phyloP scores from a whole-genome alignment of 2,888 invertebrate species.

The Polyploca ridens region DNA sequence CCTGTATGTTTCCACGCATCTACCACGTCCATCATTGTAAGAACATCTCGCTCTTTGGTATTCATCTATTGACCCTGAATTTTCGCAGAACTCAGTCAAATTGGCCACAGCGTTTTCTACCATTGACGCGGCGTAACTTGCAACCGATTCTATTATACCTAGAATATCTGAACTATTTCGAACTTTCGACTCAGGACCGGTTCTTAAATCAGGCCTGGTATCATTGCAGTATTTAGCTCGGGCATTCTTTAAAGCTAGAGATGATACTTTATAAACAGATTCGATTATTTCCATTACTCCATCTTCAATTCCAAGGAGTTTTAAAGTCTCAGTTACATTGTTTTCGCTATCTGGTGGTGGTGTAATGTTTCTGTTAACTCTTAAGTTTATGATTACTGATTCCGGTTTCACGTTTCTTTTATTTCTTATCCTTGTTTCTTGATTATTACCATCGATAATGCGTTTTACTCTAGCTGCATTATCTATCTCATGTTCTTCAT shows the following conservation, averaged over 20 bases:
- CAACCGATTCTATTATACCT: conserved; percentile 48
- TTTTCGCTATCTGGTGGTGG: conserved; percentile 47
- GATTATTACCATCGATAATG: too few species aligned
- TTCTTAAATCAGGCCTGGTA: conserved; percentile 20
- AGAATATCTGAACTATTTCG: conserved; percentile 38
- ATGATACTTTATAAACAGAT: conserved; percentile 49
- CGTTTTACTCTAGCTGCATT: not conserved
- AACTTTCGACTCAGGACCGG: conserved; percentile 15
- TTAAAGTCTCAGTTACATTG: conserved; percentile 28
- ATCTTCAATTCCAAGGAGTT: conserved; percentile 50
- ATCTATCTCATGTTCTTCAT: not conserved
- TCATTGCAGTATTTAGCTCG: conserved; percentile 57
- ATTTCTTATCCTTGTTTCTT: not conserved
- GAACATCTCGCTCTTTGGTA: conserved; percentile 46
- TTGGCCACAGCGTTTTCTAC: conserved; percentile 50
- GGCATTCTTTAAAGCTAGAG: conserved; percentile 51
- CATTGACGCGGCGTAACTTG: conserved; percentile 44
- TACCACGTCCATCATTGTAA: conserved; percentile 19
- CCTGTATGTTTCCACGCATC: conserved; percentile 34
- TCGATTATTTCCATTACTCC: conserved; percentile 56
- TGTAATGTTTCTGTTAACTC: conserved; percentile 69
- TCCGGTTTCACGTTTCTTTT: conserved; percentile 31
- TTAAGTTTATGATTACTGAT: conserved; percentile 42
- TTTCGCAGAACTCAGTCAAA: conserved; percentile 55
- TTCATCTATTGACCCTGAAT: conserved; percentile 38